Evolutionary conservation across 2,113 vertebrate species (phyloP), one percentile per base, ranked within the genome.

Genomic region (Fregata magnificens): DNA sequence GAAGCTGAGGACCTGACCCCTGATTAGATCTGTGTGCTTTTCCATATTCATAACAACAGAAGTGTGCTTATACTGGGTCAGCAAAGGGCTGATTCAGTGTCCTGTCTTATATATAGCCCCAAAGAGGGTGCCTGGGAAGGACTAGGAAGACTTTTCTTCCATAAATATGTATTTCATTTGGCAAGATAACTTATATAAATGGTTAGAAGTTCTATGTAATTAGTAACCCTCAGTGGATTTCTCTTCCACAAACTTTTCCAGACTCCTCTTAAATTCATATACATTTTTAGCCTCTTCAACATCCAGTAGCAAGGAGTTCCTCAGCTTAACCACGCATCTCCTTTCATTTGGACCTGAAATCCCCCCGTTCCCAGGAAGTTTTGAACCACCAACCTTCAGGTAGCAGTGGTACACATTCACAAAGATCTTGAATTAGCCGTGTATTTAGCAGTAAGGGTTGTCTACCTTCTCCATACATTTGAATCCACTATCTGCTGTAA

Each of bases 31-130:
- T 42, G 28, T 78, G 70, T 73, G 49, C 82, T 93, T 58, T 94
- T 97, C 87, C 95, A 95, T 96, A 97, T 96, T 96, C 93, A 96
- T 93, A 70, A 76, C 66, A 91, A 20, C 49, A 82, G 44, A 40
- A 79, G 53, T 18, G 78, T 88, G 71, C 62, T 86, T 70, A 26
- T 16, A 62, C 53, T 32, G 62, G 93, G 78, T 93, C 96, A 94
- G 78, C 92, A 91, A 77, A 95, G 74, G 95, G 87, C 85, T 96
- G 86, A 72, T 87, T 85, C 31, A 59, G 84, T 79, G 52, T 32
- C 84, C 38, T 92, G 82, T n/a, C 58, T 52, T 76, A 32, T 53
- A 42, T 52, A 45, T 74, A 79, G 45, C 61, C 78, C 92, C 55
- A 58, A 87, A 87, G 87, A 85, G 21, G 50, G 58, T 53, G 18